These are phyloP conservation scores for Marmota monax DNA, from an alignment of 2,113 vertebrate species.

Conservation along the genomic window DNA sequence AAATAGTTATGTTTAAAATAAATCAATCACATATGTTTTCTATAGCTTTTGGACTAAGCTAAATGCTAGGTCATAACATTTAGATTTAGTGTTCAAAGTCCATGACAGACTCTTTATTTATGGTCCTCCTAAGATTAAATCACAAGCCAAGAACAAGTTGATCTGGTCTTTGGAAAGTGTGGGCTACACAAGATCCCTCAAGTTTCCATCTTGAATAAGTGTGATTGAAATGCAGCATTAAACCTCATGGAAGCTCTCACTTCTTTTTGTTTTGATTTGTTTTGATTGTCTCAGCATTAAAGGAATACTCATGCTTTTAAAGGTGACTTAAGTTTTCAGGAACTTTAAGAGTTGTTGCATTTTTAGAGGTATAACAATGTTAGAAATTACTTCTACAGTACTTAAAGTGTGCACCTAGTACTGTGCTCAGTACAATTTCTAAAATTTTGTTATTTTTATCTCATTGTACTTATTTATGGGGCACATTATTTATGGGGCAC, in stretches of 20 bases:
- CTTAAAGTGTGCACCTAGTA: not conserved
- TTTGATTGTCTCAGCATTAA: not conserved
- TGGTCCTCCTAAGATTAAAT: not conserved
- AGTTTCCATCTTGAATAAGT: not conserved
- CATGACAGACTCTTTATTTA: not conserved
- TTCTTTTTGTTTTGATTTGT: not conserved
- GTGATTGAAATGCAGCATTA: not conserved
- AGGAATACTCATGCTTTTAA: not conserved
- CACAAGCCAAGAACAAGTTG: not conserved
- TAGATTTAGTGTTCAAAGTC: conserved; percentile 25
- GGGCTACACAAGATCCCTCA: not conserved
- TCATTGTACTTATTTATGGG: not conserved
- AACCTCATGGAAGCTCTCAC: not conserved
- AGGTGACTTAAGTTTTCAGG: not conserved
- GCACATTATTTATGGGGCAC: no score
- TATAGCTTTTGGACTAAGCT: conserved; percentile 32
- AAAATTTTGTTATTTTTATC: not conserved
- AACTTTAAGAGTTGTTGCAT: not conserved
- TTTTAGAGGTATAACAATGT: not conserved
- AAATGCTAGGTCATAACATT: not conserved
- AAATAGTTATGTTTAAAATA: not conserved
- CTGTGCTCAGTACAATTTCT: not conserved
- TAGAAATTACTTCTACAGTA: not conserved
- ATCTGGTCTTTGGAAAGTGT: conserved; percentile 38
- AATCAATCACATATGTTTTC: not conserved